Evolutionary conservation across 1,140 invertebrate genomes (phyloP).

Genomic region (Gryllus bimaculatus): DNA sequence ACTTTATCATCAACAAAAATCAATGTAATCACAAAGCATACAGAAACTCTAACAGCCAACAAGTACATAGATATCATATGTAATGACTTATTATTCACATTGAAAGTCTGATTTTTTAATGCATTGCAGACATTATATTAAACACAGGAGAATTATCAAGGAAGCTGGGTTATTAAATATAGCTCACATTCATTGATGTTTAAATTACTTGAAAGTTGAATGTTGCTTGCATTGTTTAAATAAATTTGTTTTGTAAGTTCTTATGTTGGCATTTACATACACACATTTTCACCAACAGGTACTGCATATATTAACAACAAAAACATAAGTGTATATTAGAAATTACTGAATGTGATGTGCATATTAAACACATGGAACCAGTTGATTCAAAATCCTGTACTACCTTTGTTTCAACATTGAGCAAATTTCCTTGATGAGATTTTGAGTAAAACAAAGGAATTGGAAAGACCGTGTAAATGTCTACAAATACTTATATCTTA

Average conservation of each 20-base stretch:
- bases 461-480: neutral
- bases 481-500: neutral
- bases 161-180: neutral
- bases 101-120: neutral
- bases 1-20: neutral
- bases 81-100: neutral
- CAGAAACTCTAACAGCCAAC: neutral
- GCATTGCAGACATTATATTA: neutral
- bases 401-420: neutral
- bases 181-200: neutral
- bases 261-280: neutral
- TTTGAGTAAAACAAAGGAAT: too few species aligned
- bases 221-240: neutral
- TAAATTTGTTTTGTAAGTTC: neutral
- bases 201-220: neutral
- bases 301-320: neutral
- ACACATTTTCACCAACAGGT: neutral
- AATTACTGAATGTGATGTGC: neutral
- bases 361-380: neutral
- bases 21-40: neutral
- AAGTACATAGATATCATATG: too few species aligned
- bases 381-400: neutral
- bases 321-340: neutral
- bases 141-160: neutral
- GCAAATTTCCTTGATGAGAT: neutral